These are phyloP conservation scores for Philhelius pedissequus DNA, from an alignment of 2,888 invertebrate species.

Conservation along the genomic window DNA sequence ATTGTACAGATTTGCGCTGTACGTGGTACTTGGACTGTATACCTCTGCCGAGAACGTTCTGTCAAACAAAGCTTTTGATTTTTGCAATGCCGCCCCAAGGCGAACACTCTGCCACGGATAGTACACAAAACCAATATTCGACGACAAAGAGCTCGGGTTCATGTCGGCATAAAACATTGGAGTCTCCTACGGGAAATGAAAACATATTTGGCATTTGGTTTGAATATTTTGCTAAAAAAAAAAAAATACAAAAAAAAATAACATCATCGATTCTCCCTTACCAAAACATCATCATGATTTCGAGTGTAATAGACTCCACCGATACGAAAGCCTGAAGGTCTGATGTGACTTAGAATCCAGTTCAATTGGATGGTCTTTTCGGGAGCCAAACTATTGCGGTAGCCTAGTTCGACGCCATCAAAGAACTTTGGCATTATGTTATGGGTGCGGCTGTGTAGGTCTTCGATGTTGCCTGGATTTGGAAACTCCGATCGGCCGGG, in stretches of 20 bases:
- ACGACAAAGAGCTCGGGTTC: constrained; percentile 76
- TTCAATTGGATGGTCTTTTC: constrained; percentile 74
- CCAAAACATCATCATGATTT: constrained; percentile 74
- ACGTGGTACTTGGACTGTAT: constrained; percentile 73
- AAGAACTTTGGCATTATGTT: constrained; percentile 77
- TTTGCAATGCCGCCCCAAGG: constrained; percentile 73
- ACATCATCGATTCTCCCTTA: constrained; percentile 58
- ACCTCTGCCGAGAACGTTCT: constrained; percentile 74
- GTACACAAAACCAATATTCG: constrained; percentile 75
- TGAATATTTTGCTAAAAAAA: not conserved
- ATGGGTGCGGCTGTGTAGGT: constrained; percentile 76
- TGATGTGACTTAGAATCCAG: constrained; percentile 76
- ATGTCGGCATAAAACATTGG: constrained; percentile 77
- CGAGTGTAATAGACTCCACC: constrained; percentile 76
- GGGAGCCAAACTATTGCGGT: constrained; percentile 73
- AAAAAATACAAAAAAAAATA: not conserved
- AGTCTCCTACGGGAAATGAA: constrained; percentile 72
- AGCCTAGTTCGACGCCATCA: constrained; percentile 76
- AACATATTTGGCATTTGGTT: not conserved
- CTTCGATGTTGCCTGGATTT: constrained; percentile 77
- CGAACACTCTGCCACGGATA: constrained; percentile 71
- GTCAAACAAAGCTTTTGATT: constrained; percentile 71
- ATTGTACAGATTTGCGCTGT: constrained; percentile 75
- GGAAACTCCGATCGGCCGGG: constrained; percentile 71
- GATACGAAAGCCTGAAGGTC: constrained; percentile 76